Conservation (phyloP, 1,140 invertebrate species). For the Rhagoletis zephyria region DNA sequence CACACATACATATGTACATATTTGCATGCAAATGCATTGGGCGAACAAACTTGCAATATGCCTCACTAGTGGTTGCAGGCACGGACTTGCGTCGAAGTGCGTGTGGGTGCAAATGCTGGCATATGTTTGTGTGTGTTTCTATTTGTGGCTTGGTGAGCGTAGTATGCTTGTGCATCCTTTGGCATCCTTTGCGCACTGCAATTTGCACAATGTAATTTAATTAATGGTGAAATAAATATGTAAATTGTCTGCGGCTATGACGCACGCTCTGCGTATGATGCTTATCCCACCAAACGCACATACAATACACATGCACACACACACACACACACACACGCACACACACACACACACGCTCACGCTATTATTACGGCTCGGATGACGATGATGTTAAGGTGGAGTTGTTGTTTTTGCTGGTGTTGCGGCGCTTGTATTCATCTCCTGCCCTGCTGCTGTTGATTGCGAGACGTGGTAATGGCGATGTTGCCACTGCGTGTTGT, state of each 20-base stretch:
- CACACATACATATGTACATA: not conserved
- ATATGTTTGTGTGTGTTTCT: not conserved
- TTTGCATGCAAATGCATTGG: not conserved
- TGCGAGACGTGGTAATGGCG: slow-evolving; percentile 35
- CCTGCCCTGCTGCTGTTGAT: slow-evolving; percentile 39
- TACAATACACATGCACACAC: not conserved
- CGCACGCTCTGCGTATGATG: slow-evolving; percentile 29
- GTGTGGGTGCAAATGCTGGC: not conserved
- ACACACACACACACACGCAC: not conserved
- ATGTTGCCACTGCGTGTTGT: slow-evolving; percentile 44
- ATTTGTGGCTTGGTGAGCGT: not conserved
- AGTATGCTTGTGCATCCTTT: slow-evolving; percentile 49
- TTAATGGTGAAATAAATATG: slow-evolving; percentile 69
- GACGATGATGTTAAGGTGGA: slow-evolving; percentile 13
- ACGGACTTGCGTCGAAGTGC: slow-evolving; percentile 17
- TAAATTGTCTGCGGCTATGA: slow-evolving; percentile 55
- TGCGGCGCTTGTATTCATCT: slow-evolving; percentile 47
- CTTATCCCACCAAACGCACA: not conserved
- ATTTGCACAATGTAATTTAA: slow-evolving; percentile 73
- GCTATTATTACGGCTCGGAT: not conserved
- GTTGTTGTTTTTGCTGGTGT: slow-evolving; percentile 20
- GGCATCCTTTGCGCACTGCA: slow-evolving; percentile 60
- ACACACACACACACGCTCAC: not conserved
- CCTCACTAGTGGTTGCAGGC: not conserved
- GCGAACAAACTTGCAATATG: not conserved